Evolutionary conservation across 2,113 vertebrate genomes (phyloP).

Genomic region (Myxocyprinus asiaticus): DNA sequence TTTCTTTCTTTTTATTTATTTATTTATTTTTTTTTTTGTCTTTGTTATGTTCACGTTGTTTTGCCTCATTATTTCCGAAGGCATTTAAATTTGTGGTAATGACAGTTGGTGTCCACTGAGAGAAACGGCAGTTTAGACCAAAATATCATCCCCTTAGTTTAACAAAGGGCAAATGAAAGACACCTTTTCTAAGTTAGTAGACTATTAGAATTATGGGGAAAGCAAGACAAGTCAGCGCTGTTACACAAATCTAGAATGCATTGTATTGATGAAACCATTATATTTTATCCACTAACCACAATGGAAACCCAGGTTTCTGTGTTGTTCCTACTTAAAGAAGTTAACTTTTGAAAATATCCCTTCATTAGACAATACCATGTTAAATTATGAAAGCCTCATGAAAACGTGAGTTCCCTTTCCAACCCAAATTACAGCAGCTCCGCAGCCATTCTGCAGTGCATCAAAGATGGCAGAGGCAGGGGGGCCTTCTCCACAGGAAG

Average conservation of each 20-base stretch:
- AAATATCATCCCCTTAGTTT: slow-evolving; percentile 24
- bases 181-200: slow-evolving; percentile 31
- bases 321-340: neutral
- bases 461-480: slow-evolving; percentile 56
- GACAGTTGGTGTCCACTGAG: slow-evolving; percentile 50
- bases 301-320: neutral
- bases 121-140: slow-evolving; percentile 35
- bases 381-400: slow-evolving; percentile 10
- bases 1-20: slow-evolving; percentile 50
- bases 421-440: slow-evolving; percentile 30
- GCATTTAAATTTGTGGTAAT: slow-evolving; percentile 50
- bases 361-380: slow-evolving; percentile 6
- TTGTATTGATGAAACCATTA: neutral
- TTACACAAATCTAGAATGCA: neutral
- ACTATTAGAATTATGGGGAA: neutral
- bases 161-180: slow-evolving; percentile 49
- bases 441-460: slow-evolving; percentile 24
- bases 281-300: slow-evolving; percentile 2
- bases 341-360: neutral
- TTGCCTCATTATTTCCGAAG: slow-evolving; percentile 69
- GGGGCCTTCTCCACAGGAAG: slow-evolving; percentile 77
- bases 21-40: slow-evolving; percentile 55
- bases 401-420: slow-evolving; percentile 16
- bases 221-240: neutral
- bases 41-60: slow-evolving; percentile 71